Evolutionary conservation across 64 coral and sea anemone species (phyloP), one percentile per base, ranked within the genome.

Genomic region (Orbicella faveolata): DNA sequence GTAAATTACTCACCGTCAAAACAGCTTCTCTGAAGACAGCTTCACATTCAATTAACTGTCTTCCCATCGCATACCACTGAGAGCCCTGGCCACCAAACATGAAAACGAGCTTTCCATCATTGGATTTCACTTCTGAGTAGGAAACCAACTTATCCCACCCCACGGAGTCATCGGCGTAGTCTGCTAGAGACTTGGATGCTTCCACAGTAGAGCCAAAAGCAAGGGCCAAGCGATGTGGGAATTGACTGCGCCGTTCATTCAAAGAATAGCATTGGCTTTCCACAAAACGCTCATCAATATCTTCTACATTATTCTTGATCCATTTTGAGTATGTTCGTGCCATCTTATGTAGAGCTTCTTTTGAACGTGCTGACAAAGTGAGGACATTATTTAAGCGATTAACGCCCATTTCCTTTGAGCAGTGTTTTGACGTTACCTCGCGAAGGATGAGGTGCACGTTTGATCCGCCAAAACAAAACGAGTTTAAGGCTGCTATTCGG

Each of bases 41-140:
- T 68, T 93, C 94, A 17, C 80, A 39, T 57, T 78, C 35, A 51
- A 93, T 90, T 76, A 96, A 75, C 41, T 93, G 75, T 61, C 80
- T 86, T 6, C 90, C 90, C 90, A 96, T 92, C 16, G 67, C 94
- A 52, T 93, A 87, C 94, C 94, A 96, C 26, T 86, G 69, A 0
- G 80, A 80, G 7, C 94, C 94, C 75, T 96, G 94, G 5, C 94
- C 94, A 33, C 94, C 94, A 73, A 93, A 96, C 52, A 96, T 33
- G 55, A 96, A 96, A 2, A 75, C 87, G 15, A 90, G 12, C 39
- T 84, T 92, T 52, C 36, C 61, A 9, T 39, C 12, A 7, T 14
- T 19, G 9, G n/a, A 30, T 11, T 30, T 76, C 16, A 18, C 12
- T 13, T 89, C 66, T 2, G 67, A 78, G 39, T 48, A 37, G 10